Conservation (phyloP, 2,113 vertebrate genomes). For the Candoia aspera region DNA sequence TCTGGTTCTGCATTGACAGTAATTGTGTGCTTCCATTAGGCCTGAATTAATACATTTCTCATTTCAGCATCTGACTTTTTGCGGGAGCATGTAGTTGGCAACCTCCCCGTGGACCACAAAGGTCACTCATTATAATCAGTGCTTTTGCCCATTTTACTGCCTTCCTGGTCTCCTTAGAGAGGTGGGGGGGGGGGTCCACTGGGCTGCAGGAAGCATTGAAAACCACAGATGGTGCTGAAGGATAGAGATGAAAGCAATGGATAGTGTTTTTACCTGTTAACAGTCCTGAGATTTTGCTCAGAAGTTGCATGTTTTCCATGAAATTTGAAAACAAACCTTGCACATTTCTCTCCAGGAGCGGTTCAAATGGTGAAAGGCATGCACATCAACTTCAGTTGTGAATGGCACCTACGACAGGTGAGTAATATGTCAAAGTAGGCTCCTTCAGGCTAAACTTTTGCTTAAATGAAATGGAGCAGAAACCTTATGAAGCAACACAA, state of each 20-base stretch:
- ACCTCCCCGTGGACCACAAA: neutral
- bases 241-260: neutral
- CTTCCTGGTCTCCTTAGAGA: neutral
- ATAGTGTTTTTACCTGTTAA: neutral
- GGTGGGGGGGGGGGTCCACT: neutral
- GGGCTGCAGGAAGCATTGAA: neutral
- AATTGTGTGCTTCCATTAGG: conserved; percentile 37
- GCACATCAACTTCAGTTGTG: neutral
- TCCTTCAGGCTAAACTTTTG: neutral
- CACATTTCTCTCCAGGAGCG: too few species aligned
- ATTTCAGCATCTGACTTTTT: conserved; percentile 8
- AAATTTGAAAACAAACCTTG: neutral
- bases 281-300: neutral
- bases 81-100: neutral
- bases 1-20: conserved; percentile 7
- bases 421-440: neutral
- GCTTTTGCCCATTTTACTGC: neutral
- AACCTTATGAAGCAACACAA: neutral
- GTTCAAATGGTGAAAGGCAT: neutral
- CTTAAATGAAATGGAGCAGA: neutral
- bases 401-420: neutral
- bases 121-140: neutral
- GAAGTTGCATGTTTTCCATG: neutral
- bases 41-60: conserved; percentile 26
- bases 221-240: neutral